Evolutionary conservation across 92 coral and sea anemone genomes (phyloP), one percentile per base, ranked within the genome.

Genomic region (Pocillopora grandis): DNA sequence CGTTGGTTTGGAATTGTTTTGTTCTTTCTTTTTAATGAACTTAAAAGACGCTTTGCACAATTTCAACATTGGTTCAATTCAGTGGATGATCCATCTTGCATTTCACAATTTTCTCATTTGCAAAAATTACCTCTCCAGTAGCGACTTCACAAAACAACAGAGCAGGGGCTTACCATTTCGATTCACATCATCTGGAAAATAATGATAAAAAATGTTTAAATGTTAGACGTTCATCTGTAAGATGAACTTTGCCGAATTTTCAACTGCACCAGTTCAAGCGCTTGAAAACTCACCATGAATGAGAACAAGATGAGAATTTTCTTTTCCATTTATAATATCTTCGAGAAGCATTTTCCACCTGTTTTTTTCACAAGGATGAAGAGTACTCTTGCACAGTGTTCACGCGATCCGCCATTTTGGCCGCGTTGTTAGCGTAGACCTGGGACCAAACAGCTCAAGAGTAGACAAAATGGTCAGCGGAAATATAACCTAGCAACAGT

Each of bases 271-370:
- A 3, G 52, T 42, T 42, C 52, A 2, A 42, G 37, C 9, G 3
- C 5, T 10, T 62, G 10, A 62, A 58, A 71, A 80, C 98, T 72
- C 80, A 96, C 98, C 98, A 78, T 90, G 88, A 16, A 96, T 77
- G 67, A 96, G 66, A 33, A 94, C 81, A 49, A 94, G 75, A 59
- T 86, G 86, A 42, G 96, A 92, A 12, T 89, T 64, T 87, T 96
- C 98, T 72, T 96, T 91, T 18, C 98, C 98, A 83, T 63, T 76
- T 11, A 94, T 63, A 71, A 96, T 56, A 65, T 92, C 91, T 57
- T 80, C 87, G 31, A 96, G 80, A 87, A 96, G 81, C 93, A 88
- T 92, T 84, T 76, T 82, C 8, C 8, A 3, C 52, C 8, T 72
- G 49, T 55, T 35, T 21, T 21, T 42, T 62, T 58, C 17, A 59